phyloP scores from a whole-genome alignment of 2,797 vertebrate genomes.

The Halcyon leucocephala region DNA sequence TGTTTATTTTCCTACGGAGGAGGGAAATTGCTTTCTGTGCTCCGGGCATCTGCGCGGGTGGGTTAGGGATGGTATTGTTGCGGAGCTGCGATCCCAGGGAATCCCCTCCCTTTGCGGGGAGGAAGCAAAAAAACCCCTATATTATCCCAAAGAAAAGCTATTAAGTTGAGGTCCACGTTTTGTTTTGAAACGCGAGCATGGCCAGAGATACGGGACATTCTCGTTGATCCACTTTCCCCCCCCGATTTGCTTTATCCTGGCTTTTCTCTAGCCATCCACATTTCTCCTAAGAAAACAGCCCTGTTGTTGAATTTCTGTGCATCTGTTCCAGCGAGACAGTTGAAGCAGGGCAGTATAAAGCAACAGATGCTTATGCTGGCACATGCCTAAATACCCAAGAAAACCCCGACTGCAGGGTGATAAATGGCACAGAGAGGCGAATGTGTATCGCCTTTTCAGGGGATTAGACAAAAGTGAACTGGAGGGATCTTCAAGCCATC shows the following conservation, averaged over 20 bases:
- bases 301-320: conserved; percentile 59
- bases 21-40: background rate
- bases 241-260: conserved; percentile 35
- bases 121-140: background rate
- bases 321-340: conserved; percentile 66
- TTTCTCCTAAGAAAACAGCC: conserved; percentile 62
- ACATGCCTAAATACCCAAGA: conserved; percentile 65
- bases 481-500: conserved; percentile 62
- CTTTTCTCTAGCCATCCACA: conserved; percentile 43
- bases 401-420: conserved; percentile 59
- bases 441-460: conserved; percentile 62
- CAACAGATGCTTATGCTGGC: conserved; percentile 68
- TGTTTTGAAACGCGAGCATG: conserved; percentile 18
- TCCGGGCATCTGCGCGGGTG: background rate
- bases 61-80: conserved; percentile 27
- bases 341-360: conserved; percentile 65
- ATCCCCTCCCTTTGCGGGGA: conserved; percentile 4
- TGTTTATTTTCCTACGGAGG: background rate
- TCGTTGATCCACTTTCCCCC: background rate
- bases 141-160: background rate
- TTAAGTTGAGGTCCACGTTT: background rate
- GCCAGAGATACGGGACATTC: background rate
- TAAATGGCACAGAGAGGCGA: conserved; percentile 58
- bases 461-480: conserved; percentile 70
- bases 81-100: background rate